Base-by-base conservation (phyloP, 2,113 vertebrate species). In the Corapipo altera region DNA sequence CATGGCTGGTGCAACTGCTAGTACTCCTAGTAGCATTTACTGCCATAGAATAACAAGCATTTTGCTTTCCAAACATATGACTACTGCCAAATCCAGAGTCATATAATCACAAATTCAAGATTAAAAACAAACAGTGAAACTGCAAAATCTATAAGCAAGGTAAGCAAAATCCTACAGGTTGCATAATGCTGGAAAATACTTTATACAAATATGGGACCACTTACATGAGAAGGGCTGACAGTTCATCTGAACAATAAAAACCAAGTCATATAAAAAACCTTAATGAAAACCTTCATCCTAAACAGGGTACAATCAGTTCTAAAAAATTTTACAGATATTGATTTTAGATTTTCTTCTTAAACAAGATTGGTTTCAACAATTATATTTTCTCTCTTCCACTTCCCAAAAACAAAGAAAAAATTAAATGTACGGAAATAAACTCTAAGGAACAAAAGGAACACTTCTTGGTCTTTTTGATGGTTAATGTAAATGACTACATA, bases 401-500 rank as follows among this genome's bases (percentile, higher is more conserved):
- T 15, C 6, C 3, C 9, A 15, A n/a, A 66, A 83, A 9, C 17
- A 73, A 57, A 32, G 14, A 39, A 51, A 83, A 81, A 88, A 91
- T n/a, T 15, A 85, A 5, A 55, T 32, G 55, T 8, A 43, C 17
- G 51, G 44, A 91, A 80, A 82, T 67, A 91, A 78, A 74, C 93
- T 88, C 71, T 57, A 28, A 91, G 59, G 71, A 67, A 92, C 27
- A 77, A 12, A 70, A 71, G 9, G 24, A 20, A 91, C 8, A 44
- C 15, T 61, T 84, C 41, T 44, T 87, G 35, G 30, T 48, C 57
- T 62, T 89, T 91, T 92, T 85, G 61, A 76, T 41, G 95, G n/a
- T 37, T 91, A 82, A 79, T 81, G 48, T 91, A 96, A 95, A 82
- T 85, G 73, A 84, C n/a, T 57, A 88, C 67, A 87, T 70, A 93